Conservation (phyloP, 1,140 invertebrate species). For the Phenacoccus solenopsis region DNA sequence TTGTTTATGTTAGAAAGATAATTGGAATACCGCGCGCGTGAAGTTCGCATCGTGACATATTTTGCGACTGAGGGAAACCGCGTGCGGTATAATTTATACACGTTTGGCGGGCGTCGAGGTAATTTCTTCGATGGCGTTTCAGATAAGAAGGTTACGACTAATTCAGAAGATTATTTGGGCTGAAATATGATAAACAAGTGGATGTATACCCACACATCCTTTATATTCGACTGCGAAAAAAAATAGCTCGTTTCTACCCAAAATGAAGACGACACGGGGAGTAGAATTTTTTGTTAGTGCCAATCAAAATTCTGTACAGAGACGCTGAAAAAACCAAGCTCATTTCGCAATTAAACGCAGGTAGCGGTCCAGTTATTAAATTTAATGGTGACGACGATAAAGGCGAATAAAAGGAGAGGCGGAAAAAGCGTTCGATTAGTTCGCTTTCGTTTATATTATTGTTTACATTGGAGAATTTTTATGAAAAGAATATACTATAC, state of each 20-base stretch:
- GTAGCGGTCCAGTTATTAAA: background rate
- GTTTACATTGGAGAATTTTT: background rate
- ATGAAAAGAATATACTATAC: background rate
- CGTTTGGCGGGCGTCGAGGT: background rate
- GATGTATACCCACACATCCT: no score
- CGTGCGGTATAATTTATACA: background rate
- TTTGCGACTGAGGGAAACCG: background rate
- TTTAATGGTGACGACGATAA: no score
- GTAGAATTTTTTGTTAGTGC: no score
- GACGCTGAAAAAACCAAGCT: background rate
- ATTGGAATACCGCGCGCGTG: slow-evolving; percentile 10
- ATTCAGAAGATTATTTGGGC: no score
- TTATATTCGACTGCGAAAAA: no score
- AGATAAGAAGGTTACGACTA: no score
- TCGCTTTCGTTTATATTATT: background rate
- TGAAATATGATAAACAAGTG: no score
- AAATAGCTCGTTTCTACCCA: no score
- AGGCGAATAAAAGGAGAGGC: no score
- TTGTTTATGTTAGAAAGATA: background rate
- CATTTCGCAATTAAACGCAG: background rate
- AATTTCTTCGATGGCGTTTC: no score
- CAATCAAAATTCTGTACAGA: no score
- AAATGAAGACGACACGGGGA: no score
- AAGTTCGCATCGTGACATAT: slow-evolving; percentile 4
- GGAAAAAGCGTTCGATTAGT: background rate